Conservation (phyloP, 1,140 invertebrate genomes). For the Thalassaphorura encarpata region DNA sequence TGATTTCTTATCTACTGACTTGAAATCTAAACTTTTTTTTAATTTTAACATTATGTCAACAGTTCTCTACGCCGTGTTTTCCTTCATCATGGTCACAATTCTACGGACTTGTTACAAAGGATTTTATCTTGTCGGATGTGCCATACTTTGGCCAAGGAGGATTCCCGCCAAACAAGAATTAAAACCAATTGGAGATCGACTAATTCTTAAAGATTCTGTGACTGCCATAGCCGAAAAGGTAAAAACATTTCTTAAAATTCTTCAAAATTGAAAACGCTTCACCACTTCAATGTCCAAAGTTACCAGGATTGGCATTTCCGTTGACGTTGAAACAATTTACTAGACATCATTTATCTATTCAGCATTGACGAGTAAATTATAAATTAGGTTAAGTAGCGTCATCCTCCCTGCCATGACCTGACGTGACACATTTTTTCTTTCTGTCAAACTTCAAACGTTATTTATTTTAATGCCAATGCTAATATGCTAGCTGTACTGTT, state of each 20-base stretch:
- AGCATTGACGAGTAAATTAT: background rate
- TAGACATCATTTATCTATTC: background rate
- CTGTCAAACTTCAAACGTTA: too few relatives aligned
- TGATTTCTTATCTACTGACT: too few relatives aligned
- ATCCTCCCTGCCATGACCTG: background rate
- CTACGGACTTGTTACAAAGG: constrained; percentile 26
- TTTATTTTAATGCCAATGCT: too few relatives aligned
- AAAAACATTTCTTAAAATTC: too few relatives aligned
- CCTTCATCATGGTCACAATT: constrained; percentile 12
- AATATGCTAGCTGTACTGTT: too few relatives aligned
- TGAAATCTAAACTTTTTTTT: background rate
- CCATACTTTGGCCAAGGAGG: constrained; percentile 16
- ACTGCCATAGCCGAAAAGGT: constrained; percentile 27
- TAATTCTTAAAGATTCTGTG: constrained; percentile 13
- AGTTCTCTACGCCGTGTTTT: constrained; percentile 25
- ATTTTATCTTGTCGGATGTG: constrained; percentile 19
- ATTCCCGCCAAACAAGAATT: constrained; percentile 23
- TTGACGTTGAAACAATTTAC: background rate
- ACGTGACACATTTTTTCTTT: background rate
- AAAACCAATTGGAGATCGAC: constrained; percentile 24
- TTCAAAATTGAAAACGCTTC: background rate
- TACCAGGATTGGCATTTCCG: background rate
- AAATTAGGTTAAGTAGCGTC: background rate
- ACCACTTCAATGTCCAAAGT: background rate
- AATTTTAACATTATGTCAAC: background rate